Percentiles rank a stretch among this genome's conserved stretches.
Evolutionary conservation across 1,140 invertebrate genomes (phyloP).

Genomic region (Vanessa atalanta): DNA sequence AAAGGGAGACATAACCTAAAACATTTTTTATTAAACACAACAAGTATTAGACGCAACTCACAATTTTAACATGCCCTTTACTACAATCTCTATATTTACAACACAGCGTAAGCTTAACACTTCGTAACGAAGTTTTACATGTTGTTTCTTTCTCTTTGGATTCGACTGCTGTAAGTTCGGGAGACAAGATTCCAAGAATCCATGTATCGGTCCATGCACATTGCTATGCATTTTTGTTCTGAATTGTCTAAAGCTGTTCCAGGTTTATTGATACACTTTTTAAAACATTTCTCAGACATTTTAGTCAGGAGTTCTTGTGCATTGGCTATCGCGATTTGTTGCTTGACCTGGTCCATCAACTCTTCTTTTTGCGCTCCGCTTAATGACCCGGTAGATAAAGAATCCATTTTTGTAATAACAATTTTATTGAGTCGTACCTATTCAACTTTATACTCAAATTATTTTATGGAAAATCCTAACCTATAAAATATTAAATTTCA

Average conservation of each 20-base stretch:
- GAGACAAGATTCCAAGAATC: conserved; percentile 96
- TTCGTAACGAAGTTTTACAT: conserved; percentile 59
- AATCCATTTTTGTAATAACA: conserved; percentile 60
- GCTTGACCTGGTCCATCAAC: conserved; percentile 97
- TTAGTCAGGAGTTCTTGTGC: conserved; percentile 96
- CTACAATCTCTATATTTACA: conserved; percentile 75
- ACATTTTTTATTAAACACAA: conserved; percentile 71
- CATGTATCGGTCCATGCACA: conserved; percentile 99
- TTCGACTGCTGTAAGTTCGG: conserved; percentile 89
- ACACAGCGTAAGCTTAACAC: conserved; percentile 51
- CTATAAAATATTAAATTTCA: conserved; percentile 27
- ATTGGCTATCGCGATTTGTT: conserved; percentile 96
- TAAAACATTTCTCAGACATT: conserved; percentile 98
- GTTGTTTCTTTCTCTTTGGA: conserved; percentile 87
- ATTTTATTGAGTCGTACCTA: neutral
- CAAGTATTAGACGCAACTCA: conserved; percentile 60
- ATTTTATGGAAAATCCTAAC: conserved; percentile 38
- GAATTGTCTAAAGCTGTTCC: conserved; percentile 94
- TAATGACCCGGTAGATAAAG: conserved; percentile 73
- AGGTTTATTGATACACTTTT: conserved; percentile 95
- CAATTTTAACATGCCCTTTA: conserved; percentile 65
- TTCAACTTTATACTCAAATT: conserved; percentile 15
- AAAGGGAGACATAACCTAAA: conserved; percentile 58
- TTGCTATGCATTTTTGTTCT: conserved; percentile 98
- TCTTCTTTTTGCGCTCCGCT: conserved; percentile 91